A percentile compares a stretch with the other conserved stretches of the same genome.
Conservation (phyloP, 2,888 invertebrate genomes). For the Cataglyphis albicans region DNA sequence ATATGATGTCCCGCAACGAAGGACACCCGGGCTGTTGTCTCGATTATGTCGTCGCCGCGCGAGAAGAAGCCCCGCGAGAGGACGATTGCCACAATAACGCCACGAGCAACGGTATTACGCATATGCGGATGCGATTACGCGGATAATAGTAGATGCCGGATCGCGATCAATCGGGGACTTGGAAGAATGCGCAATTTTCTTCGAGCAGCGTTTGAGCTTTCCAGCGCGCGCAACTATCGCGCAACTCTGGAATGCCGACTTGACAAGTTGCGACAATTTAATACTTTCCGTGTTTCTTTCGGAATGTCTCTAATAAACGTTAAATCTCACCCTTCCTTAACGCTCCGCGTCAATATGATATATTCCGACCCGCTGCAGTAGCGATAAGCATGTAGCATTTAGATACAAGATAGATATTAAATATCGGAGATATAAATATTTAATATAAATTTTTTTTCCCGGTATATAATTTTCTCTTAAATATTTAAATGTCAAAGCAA, state of each 20-base stretch:
- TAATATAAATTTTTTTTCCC: not conserved
- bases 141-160: slow-evolving; percentile 29
- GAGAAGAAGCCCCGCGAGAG: slow-evolving; percentile 19
- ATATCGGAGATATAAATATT: not conserved
- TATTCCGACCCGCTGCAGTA: not conserved
- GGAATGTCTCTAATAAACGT: not conserved
- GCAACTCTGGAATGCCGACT: not conserved
- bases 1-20: slow-evolving; percentile 63
- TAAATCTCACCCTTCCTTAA: not conserved
- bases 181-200: slow-evolving; percentile 53
- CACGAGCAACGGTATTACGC: slow-evolving; percentile 69
- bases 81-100: slow-evolving; percentile 36
- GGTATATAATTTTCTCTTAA: not conserved
- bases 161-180: slow-evolving; percentile 5
- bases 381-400: not conserved
- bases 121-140: slow-evolving; percentile 30
- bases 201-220: not conserved
- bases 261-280: not conserved
- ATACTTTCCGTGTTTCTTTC: not conserved
- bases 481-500: not conserved
- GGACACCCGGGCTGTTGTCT: slow-evolving; percentile 63
- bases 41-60: slow-evolving; percentile 39
- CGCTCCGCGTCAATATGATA: not conserved
- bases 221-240: not conserved
- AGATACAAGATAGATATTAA: not conserved